These are phyloP conservation scores for Trichonephila clavata DNA, from an alignment of 1,140 invertebrate genomes.

Conservation along the genomic window DNA sequence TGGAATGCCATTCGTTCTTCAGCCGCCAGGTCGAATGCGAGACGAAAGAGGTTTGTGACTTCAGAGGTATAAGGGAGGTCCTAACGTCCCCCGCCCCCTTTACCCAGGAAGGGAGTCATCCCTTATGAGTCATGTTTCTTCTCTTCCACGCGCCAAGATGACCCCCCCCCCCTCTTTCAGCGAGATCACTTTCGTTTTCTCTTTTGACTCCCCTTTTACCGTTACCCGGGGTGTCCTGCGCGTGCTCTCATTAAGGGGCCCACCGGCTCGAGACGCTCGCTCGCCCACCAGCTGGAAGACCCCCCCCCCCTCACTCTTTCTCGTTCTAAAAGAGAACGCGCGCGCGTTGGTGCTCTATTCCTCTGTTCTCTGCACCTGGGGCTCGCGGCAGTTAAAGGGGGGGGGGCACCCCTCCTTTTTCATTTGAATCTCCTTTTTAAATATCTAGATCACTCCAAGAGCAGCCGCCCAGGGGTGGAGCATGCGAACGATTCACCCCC, in stretches of 20 bases:
- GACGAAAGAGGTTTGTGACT: neutral
- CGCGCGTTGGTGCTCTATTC: constrained; percentile 3
- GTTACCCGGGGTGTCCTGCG: neutral
- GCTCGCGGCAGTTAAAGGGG: neutral
- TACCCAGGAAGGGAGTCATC: neutral
- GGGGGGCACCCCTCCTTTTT: neutral
- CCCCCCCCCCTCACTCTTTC: neutral
- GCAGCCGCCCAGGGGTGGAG: too few species aligned
- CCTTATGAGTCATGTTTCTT: constrained; percentile 24
- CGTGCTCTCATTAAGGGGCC: constrained; percentile 66
- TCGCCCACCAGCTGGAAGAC: constrained; percentile 38
- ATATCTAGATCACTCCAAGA: constrained; percentile 3
- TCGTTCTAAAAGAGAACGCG: too few species aligned
- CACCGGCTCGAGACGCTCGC: constrained; percentile 53
- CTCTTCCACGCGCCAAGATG: neutral
- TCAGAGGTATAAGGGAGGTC: neutral
- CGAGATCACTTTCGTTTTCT: constrained; percentile 57
- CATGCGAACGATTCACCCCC: neutral
- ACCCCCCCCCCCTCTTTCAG: neutral
- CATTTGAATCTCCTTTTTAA: neutral
- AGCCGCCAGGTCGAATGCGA: neutral
- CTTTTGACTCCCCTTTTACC: neutral
- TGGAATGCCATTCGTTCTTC: neutral
- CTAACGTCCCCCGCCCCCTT: neutral
- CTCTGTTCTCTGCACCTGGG: constrained; percentile 13